These are phyloP conservation scores for Lates japonicus DNA, from an alignment of 2,797 vertebrate genomes.

Conservation along the genomic window DNA sequence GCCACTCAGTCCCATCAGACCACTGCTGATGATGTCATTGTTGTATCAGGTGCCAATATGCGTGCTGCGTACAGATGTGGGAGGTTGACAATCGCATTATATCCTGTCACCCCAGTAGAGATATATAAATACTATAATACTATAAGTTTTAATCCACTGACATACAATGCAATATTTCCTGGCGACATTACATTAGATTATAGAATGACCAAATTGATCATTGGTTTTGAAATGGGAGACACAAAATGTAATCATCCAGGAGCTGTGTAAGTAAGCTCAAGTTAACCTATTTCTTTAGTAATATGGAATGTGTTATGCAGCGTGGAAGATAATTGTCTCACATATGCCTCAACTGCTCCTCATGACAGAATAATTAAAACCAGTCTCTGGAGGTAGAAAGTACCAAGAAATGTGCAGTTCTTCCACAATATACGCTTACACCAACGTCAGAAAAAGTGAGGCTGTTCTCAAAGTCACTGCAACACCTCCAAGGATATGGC, in stretches of 20 bases:
- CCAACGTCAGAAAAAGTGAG: constrained; percentile 1
- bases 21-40: constrained; percentile 1
- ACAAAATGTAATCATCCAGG: not conserved
- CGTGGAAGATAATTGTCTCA: not conserved
- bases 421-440: not conserved
- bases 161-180: constrained; percentile 22
- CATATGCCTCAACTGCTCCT: not conserved
- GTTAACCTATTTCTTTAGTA: not conserved
- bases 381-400: not conserved
- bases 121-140: constrained; percentile 36
- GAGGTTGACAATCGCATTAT: constrained; percentile 19
- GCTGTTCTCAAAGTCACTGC: constrained; percentile 1
- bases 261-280: not conserved
- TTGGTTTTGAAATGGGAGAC: not conserved
- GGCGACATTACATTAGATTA: constrained; percentile 16
- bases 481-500: constrained; percentile 7
- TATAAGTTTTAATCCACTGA: constrained; percentile 4
- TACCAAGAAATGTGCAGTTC: not conserved
- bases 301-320: not conserved
- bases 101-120: constrained; percentile 2
- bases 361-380: constrained; percentile 1
- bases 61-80: not conserved
- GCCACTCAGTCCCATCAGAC: constrained; percentile 25
- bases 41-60: not conserved
- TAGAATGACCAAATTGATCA: constrained; percentile 11